Base-by-base conservation (phyloP, 2,797 vertebrate genomes). In the Sebastes hubbsi region DNA sequence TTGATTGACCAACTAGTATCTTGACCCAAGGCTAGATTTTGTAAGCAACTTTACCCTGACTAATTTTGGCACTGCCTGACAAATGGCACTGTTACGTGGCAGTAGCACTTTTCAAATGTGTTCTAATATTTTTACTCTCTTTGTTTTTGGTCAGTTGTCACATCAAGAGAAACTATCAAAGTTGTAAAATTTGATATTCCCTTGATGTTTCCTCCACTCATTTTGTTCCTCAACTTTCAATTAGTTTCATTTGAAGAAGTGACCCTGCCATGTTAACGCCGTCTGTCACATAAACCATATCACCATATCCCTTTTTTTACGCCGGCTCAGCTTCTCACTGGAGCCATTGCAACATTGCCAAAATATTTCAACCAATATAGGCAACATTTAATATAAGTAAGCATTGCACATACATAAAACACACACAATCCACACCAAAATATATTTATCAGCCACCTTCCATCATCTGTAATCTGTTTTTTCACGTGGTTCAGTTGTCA, bases 401-500 rank as follows among this genome's bases (percentile, higher is more conserved):
- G 83, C 52, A 54, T 54, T 22, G n/a, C 52, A 54, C 52, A 54
- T 54, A 12, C 52, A 54, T 22, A 54, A 54, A 54, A 54, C 58
- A 83, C 67, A 56, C 56, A 84, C 72, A 72, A 83, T 75, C 72
- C 60, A 85, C 81, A 83, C 30, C 70, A 79, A 63, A 81, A 77
- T 73, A 87, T 80, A 82, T 71, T 66, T 84, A 87, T 87, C 83
- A 84, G 79, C 91, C 93, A 90, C 91, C 86, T 90, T 69, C 86
- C 91, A 89, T 95, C 91, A 92, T 90, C 85, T 91, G 32, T 74
- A 88, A 94, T 91, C 87, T 93, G 96, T 96, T 96, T 96, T 96
- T 96, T 96, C 96, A 95, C 91, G 94, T 96, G 96, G 96, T 96
- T 96, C 96, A 96, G 96, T 96, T 96, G 96, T 96, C 95, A 95